These are phyloP conservation scores for Drosophila hamatofila DNA, from an alignment of 2,888 invertebrate species.

Conservation along the genomic window DNA sequence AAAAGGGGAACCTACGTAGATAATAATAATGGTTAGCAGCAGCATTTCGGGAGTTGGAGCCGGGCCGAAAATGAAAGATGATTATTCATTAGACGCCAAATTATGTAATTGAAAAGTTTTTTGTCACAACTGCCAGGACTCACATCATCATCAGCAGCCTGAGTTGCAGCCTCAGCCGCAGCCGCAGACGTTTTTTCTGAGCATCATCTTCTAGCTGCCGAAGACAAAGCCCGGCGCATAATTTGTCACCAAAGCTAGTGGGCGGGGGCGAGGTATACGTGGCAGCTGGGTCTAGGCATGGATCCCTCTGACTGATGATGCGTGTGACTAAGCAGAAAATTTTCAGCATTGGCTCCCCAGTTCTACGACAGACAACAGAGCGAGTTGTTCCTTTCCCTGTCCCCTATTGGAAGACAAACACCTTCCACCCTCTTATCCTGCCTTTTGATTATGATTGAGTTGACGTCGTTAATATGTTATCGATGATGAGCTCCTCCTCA, in stretches of 20 bases:
- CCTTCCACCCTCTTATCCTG: not conserved
- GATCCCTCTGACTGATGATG: constrained; percentile 53
- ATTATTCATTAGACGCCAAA: constrained; percentile 53
- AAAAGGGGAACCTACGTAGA: constrained; percentile 21
- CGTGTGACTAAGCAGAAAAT: constrained; percentile 69
- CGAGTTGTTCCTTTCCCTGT: constrained; percentile 17
- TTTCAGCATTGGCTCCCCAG: constrained; percentile 40
- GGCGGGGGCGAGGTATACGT: constrained; percentile 46
- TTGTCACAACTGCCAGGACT: constrained; percentile 27
- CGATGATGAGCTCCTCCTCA: constrained; percentile 44
- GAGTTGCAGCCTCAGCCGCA: not conserved
- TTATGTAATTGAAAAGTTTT: constrained; percentile 75
- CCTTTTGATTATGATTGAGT: constrained; percentile 77
- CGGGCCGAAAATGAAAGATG: constrained; percentile 30
- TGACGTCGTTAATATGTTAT: constrained; percentile 80
- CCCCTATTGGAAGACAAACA: not conserved
- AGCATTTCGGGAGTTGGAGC: not conserved
- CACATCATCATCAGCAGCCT: constrained; percentile 25
- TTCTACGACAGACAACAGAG: constrained; percentile 32
- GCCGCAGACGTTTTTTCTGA: not conserved
- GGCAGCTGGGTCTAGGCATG: constrained; percentile 30
- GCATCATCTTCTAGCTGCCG: constrained; percentile 27
- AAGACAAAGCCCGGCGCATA: constrained; percentile 62
- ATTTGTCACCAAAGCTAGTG: constrained; percentile 71
- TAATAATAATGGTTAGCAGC: constrained; percentile 45